Conservation (phyloP, 1,140 invertebrate species). For the Popillia japonica region DNA sequence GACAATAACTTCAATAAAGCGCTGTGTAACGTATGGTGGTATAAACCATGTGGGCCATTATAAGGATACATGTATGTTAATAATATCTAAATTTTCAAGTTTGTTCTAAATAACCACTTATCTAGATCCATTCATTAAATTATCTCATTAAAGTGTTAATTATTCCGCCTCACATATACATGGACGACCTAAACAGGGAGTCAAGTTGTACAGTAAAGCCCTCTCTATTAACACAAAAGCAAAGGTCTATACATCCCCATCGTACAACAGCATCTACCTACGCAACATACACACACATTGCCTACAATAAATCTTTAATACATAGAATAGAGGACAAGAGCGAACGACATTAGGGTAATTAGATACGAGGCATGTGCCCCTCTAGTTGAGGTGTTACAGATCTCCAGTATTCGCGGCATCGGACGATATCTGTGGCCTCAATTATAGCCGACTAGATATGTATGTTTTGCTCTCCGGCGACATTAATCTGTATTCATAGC, state of each 20-base stretch:
- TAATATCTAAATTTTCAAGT: neutral
- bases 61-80: neutral
- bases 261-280: neutral
- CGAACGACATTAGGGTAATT: constrained; percentile 22
- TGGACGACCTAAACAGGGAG: neutral
- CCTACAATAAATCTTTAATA: constrained; percentile 27
- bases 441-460: constrained; percentile 20
- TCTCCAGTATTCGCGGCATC: neutral
- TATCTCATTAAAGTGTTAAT: neutral
- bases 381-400: constrained; percentile 8
- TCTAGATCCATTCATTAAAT: constrained; percentile 19
- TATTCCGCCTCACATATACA: neutral
- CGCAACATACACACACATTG: neutral
- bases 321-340: constrained; percentile 17
- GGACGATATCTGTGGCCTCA: constrained; percentile 14
- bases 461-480: constrained; percentile 8
- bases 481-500: constrained; percentile 16
- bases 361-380: constrained; percentile 6
- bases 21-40: no score
- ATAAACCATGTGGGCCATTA: no score
- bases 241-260: neutral
- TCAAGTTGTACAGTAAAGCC: neutral
- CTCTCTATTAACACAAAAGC: constrained; percentile 11
- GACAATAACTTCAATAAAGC: no score
- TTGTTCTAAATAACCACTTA: neutral